Evolutionary conservation across 2,797 vertebrate genomes (phyloP), one percentile per base, ranked within the genome.

Genomic region (Dromococcyx pavoninus): DNA sequence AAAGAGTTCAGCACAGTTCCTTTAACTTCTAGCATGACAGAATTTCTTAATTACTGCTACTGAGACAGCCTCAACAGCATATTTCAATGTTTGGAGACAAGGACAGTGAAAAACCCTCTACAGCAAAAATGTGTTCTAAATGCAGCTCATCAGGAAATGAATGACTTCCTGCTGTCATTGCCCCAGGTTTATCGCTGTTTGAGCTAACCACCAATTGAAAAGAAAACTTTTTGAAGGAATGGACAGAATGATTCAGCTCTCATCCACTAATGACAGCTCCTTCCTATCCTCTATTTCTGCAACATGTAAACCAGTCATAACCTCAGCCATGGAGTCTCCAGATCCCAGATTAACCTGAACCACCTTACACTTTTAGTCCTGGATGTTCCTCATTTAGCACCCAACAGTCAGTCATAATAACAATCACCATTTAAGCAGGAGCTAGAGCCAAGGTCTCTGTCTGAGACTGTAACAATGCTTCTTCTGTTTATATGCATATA

Each of bases 321-420:
- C 39, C 53, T 18, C 67, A 80, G 28, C 10, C 87, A 89, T 25
- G 3, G 35, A 77, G 33, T 18, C 41, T 71, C n/a, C 4, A 3
- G 85, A 94, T 89, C 61, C 76, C 87, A 88, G 89, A 89, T 92
- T 92, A 93, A 92, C 75, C 85, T 86, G 46, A 80, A 86, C 57
- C 18, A 41, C 17, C 41, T 30, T 16, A 9, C 43, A 57, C 57
- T 86, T 93, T 46, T 35, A 92, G 78, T 74, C 64, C 87, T 4
- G 2, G 69, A 92, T 91, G 54, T 89, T 93, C 69, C 72, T 71
- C 60, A 60, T 91, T 91, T 94, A 94, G 86, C 69, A 83, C n/a
- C 4, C 14, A 89, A 72, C 54, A 87, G 39, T 48, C 69, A 86
- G n/a, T 19, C 60, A 48, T 51, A 88, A 88, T n/a, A 91, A 72